Percentiles rank a stretch among this genome's conserved stretches.
Conservation (phyloP, 2,113 vertebrate species). For the Haemorhous mexicanus region DNA sequence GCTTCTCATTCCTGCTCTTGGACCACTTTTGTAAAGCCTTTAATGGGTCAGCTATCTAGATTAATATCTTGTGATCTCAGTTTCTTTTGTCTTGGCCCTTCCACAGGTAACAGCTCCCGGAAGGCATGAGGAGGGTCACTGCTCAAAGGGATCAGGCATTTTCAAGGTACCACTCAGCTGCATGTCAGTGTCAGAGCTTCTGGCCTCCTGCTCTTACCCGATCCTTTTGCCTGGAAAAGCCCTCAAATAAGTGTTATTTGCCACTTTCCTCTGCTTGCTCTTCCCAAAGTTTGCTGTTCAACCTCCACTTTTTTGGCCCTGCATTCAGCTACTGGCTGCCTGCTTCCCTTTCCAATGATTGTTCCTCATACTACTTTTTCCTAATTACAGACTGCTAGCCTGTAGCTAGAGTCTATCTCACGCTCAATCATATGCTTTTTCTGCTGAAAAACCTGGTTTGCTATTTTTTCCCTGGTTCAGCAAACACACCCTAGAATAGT, state of each 20-base stretch:
- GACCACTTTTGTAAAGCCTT: neutral
- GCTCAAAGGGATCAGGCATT: neutral
- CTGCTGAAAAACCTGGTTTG: neutral
- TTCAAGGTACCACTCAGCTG: neutral
- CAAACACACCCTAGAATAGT: neutral
- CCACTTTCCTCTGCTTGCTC: neutral
- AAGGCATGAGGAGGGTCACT: neutral
- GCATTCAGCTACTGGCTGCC: neutral
- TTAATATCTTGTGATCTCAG: neutral
- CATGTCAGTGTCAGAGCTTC: neutral
- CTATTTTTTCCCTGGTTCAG: neutral
- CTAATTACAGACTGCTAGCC: neutral
- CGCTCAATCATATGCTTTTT: neutral
- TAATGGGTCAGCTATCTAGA: neutral
- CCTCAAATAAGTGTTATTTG: neutral
- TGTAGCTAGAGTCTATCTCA: neutral
- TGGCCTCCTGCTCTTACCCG: neutral
- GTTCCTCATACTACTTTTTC: neutral
- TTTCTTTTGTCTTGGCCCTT: neutral
- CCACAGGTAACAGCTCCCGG: neutral
- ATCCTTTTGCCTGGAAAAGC: neutral
- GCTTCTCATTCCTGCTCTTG: neutral
- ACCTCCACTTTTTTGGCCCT: neutral
- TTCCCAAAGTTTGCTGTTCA: neutral
- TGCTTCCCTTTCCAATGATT: neutral